Base-by-base conservation (phyloP, 2,797 vertebrate species). In the Argya squamiceps region DNA sequence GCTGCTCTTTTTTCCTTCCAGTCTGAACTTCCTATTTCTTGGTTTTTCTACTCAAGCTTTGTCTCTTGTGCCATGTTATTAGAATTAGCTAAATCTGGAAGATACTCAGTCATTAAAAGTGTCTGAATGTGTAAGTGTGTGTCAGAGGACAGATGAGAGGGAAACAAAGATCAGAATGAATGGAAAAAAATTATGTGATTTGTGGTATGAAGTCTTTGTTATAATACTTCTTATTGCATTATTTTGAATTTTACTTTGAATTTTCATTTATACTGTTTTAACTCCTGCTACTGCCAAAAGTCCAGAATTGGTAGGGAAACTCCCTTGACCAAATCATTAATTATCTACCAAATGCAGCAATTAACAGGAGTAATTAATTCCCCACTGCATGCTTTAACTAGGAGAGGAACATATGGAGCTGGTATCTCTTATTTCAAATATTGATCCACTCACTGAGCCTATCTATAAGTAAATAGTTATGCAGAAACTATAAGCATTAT, bases 341-440 rank as follows among this genome's bases (percentile, higher is more conserved):
- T 81, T 68, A 76, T 36, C 80, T 79, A 93, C 44, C 59, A 95
- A 78, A 93, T 27, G 29, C 55, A 89, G 41, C 36, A 88, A 89
- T 49, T 59, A 55, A 65, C 15, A 65, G 71, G 62, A 52, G 32
- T 43, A 90, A 87, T 73, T 90, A 90, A 63, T 79, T 93, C 55
- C 21, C 67, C 11, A 6, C 10, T 65, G 76, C 88, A 88, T 41
- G 47, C 27, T 82, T 56, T 46, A 71, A 60, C 67, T 53, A 83
- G 84, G n/a, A 79, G 43, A 17, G 19, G 30, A 94, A 62, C 70
- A 89, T 81, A 85, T 30, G 73, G 81, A 88, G 26, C 14, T 64
- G 52, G 17, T 77, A 21, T 79, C n/a, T 87, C 34, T 46, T 71
- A 52, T 75, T 88, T 95, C 75, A 91, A 88, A 89, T 88, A 93